Conservation (phyloP, 2,113 vertebrate genomes). For the Atrichornis clamosus region DNA sequence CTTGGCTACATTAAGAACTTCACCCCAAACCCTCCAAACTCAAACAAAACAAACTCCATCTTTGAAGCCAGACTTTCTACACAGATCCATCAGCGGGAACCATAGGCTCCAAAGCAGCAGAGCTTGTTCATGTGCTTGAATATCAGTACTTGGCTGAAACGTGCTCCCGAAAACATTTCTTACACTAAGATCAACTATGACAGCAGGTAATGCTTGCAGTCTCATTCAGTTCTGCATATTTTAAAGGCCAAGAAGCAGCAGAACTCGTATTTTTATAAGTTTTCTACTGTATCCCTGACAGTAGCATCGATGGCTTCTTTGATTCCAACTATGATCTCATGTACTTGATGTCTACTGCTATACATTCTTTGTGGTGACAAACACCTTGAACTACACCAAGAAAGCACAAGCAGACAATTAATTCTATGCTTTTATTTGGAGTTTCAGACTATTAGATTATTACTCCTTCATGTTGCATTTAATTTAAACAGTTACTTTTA, state of each 20-base stretch:
- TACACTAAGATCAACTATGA: neutral
- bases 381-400: neutral
- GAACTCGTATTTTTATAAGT: neutral
- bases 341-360: neutral
- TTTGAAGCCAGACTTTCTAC: neutral
- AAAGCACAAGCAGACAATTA: neutral
- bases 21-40: neutral
- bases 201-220: neutral
- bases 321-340: neutral
- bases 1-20: neutral
- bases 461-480: neutral
- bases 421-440: neutral
- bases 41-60: neutral
- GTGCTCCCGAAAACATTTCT: neutral
- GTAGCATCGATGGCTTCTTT: neutral
- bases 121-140: neutral
- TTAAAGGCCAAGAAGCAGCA: neutral
- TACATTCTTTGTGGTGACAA: neutral
- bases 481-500: neutral
- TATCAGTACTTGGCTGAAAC: neutral
- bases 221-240: neutral
- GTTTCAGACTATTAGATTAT: neutral
- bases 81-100: neutral
- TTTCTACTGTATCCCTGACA: neutral
- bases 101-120: neutral